Base-by-base conservation (phyloP, 1,140 invertebrate genomes). In the Brachionus paranguensis region DNA sequence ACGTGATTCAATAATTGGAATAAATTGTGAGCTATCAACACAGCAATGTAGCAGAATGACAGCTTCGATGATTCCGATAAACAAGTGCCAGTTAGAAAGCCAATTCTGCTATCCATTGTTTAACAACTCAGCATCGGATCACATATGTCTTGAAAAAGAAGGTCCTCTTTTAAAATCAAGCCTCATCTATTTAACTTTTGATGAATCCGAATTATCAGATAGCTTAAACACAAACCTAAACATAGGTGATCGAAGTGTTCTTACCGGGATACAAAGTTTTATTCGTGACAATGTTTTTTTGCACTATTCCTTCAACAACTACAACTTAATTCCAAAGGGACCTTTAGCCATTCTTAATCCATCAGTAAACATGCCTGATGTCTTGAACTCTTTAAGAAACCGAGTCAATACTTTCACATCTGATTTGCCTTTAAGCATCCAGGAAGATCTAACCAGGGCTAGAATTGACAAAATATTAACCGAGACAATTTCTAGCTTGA, bases 261-360 rank as follows among this genome's bases (percentile, higher is more conserved):
- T 68, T 0, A 81, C 41, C 10, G 53, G 78, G 29, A 24, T 81
- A 12, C 78, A 81, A 45, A 81, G 20, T 68, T 81, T 81, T 68
- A 81, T 81, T 12, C 7, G 78, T 7, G 78, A 81, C 43, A 24
- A 55, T 20, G 53, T 6, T 1, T 68, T 81, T 43, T 1, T 68
- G 27, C 78, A 68, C 14, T 64, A 3, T 55, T 43, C n/a, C 2
- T 64, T 37, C 12, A 60, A 81, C 12, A 68, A 81, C 64, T 81
- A 81, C 41, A 27, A 24, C 0, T 41, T 14, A 17, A 65, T 81
- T 64, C 78, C 78, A 24, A 81, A 81, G 37, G 78, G 78, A 41
- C 78, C 78, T 12, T 27, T 81, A 27, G 78, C 50, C 41, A 81
- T 81, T 37, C 53, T 81, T 4, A 60, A 68, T n/a, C 78, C 78